A percentile compares a stretch with the other conserved stretches of the same genome.
Conservation (phyloP, 2,888 invertebrate genomes). For the Melitaea athalia region DNA sequence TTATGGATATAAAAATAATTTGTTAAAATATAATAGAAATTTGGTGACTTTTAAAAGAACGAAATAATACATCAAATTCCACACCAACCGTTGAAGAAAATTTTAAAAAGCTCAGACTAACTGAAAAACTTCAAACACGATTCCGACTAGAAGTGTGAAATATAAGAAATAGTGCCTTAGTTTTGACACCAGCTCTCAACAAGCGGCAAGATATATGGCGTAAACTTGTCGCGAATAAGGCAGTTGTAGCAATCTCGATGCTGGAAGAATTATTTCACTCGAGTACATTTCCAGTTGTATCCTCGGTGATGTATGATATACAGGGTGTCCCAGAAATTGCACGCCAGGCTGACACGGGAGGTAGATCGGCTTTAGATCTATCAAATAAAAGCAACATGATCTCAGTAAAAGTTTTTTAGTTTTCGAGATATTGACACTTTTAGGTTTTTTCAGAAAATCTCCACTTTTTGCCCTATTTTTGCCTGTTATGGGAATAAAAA, state of each 20-base stretch:
- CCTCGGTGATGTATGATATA: constrained; percentile 4
- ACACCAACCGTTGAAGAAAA: not conserved
- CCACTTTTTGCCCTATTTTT: too few species aligned
- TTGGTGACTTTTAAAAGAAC: not conserved
- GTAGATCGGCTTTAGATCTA: too few species aligned
- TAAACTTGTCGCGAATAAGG: constrained; percentile 34
- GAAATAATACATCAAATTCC: not conserved
- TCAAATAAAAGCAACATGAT: too few species aligned
- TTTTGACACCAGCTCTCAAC: constrained; percentile 34
- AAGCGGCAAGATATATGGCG: constrained; percentile 31
- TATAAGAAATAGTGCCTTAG: constrained; percentile 33
- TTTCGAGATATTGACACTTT: too few species aligned
- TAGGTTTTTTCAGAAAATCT: too few species aligned
- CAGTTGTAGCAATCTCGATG: constrained; percentile 25
- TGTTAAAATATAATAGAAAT: too few species aligned
- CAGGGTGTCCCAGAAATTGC: too few species aligned
- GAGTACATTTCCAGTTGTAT: constrained; percentile 13
- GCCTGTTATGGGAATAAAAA: too few species aligned
- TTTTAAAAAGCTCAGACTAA: constrained; percentile 16
- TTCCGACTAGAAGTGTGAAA: constrained; percentile 25
- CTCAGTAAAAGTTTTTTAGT: too few species aligned
- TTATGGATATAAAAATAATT: too few species aligned
- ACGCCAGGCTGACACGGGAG: too few species aligned
- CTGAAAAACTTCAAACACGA: constrained; percentile 18
- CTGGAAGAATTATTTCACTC: constrained; percentile 30